Percentiles rank a stretch among this genome's conserved stretches.
These are phyloP conservation scores for Morelia viridis DNA, from an alignment of 2,797 vertebrate genomes.

Conservation along the genomic window DNA sequence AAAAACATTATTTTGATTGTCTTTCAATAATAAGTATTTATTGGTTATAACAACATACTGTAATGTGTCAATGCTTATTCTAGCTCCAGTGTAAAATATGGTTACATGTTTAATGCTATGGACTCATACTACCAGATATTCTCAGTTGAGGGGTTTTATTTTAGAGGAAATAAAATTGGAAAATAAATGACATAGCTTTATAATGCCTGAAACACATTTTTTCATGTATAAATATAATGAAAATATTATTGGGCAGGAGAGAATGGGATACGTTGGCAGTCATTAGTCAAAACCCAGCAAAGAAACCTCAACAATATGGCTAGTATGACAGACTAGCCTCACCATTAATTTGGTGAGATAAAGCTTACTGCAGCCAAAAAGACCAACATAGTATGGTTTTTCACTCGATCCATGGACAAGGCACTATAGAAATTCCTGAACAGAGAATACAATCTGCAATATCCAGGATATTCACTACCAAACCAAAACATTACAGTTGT, in stretches of 20 bases:
- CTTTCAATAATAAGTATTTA: neutral
- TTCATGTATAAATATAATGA: neutral
- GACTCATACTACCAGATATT: slow-evolving; percentile 33
- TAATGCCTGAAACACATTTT: neutral
- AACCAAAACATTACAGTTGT: neutral
- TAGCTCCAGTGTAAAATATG: neutral
- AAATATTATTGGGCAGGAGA: neutral
- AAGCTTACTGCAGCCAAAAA: neutral
- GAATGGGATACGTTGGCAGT: neutral
- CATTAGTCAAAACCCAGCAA: neutral
- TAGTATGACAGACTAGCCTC: neutral
- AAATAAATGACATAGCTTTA: neutral
- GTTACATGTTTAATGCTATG: slow-evolving; percentile 22
- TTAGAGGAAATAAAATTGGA: neutral
- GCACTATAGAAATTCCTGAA: neutral
- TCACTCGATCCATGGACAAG: neutral
- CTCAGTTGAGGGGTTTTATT: neutral
- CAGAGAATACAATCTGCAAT: neutral
- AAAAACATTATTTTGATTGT: neutral
- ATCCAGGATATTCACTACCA: neutral
- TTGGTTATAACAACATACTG: slow-evolving; percentile 7
- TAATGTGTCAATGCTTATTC: neutral
- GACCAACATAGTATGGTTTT: neutral
- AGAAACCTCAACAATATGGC: neutral
- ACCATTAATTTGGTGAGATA: neutral